Percentiles rank a stretch among this genome's conserved stretches.
phyloP scores from a whole-genome alignment of 2,888 invertebrate species.

The Fragum sueziense region DNA sequence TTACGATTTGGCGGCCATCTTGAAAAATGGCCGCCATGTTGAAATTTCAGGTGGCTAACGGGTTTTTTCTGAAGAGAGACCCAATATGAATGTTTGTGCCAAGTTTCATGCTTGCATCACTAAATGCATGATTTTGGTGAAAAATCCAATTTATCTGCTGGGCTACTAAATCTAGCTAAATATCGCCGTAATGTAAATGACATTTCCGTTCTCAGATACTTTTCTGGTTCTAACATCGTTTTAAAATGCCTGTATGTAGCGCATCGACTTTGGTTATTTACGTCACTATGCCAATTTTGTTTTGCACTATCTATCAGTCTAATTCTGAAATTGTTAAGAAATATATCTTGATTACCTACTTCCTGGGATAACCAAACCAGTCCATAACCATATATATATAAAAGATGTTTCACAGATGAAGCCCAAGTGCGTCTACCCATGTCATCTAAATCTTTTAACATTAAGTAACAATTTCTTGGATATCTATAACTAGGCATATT shows the following conservation, averaged over 20 bases:
- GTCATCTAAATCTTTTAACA: constrained; percentile 16
- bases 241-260: constrained; percentile 20
- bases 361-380: constrained; percentile 23
- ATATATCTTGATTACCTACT: constrained; percentile 14
- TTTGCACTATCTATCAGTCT: constrained; percentile 3
- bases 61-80: too few species aligned
- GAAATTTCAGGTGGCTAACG: too few species aligned
- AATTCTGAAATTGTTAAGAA: constrained; percentile 15
- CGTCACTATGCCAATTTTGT: constrained; percentile 14
- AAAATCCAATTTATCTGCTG: too few species aligned
- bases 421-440: constrained; percentile 28
- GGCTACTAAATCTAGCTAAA: too few species aligned
- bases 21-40: too few species aligned
- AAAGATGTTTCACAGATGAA: constrained; percentile 12
- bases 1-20: too few species aligned
- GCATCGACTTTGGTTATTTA: constrained; percentile 3
- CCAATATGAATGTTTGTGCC: too few species aligned
- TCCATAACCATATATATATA: constrained; percentile 25
- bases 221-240: constrained; percentile 21
- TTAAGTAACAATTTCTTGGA: constrained; percentile 21
- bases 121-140: too few species aligned
- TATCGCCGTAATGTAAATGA: too few species aligned
- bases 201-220: constrained; percentile 22
- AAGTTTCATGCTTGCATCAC: too few species aligned
- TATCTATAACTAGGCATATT: constrained; percentile 20